These are phyloP conservation scores for Hydropsyche betteni DNA, from an alignment of 2,888 invertebrate species.

Conservation along the genomic window DNA sequence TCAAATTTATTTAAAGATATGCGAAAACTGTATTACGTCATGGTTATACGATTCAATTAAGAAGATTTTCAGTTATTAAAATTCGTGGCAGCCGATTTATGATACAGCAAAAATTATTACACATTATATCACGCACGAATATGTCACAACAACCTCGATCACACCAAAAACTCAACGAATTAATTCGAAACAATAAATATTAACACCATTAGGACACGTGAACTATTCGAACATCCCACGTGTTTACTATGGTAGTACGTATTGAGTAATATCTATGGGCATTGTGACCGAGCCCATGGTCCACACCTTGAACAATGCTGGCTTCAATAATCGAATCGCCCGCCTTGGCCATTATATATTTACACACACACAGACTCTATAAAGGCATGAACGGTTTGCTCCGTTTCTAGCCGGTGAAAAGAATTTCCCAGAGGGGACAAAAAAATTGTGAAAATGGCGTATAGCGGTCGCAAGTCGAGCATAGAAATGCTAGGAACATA, in stretches of 20 bases:
- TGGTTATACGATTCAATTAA: no score
- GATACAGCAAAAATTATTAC: no score
- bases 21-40: no score
- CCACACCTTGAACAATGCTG: conserved; percentile 29
- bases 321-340: conserved; percentile 7
- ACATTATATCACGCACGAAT: no score
- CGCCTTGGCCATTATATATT: not conserved
- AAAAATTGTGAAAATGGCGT: not conserved
- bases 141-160: no score
- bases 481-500: not conserved
- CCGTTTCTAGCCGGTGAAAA: not conserved
- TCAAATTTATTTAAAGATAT: no score
- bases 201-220: not conserved
- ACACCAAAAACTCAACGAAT: no score
- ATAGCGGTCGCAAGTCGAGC: not conserved
- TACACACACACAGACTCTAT: not conserved
- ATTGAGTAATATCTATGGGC: conserved; percentile 9
- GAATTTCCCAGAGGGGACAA: not conserved
- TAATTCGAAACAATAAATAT: no score
- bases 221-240: not conserved
- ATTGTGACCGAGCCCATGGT: conserved; percentile 27
- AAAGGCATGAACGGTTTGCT: no score
- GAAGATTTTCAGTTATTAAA: no score
- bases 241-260: not conserved
- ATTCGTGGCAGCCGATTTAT: no score